Evolutionary conservation across 2,113 vertebrate species (phyloP).

Genomic region (Leptobrachium ailaonicum): DNA sequence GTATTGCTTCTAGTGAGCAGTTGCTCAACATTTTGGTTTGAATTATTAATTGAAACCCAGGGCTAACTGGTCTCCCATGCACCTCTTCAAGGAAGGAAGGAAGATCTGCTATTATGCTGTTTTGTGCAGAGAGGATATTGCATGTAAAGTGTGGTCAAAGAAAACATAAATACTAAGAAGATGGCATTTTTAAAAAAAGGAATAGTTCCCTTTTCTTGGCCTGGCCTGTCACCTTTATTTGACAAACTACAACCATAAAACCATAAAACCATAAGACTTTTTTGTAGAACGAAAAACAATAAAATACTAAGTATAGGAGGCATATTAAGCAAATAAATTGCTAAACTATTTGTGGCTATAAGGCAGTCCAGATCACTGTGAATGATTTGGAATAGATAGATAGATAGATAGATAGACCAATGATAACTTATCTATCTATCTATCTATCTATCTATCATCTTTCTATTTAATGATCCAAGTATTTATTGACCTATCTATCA

Average conservation of each 20-base stretch:
- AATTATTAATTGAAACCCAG: slow-evolving; percentile 7
- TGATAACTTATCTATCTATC: too few species aligned
- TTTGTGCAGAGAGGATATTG: neutral
- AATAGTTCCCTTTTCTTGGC: slow-evolving; percentile 36
- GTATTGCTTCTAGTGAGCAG: slow-evolving; percentile 3
- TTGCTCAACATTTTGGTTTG: fast-evolving
- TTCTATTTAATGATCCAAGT: too few species aligned
- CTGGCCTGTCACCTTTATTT: slow-evolving; percentile 32
- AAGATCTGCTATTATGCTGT: slow-evolving; percentile 5
- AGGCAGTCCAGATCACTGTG: too few species aligned
- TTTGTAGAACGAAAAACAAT: neutral
- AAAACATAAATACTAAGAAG: slow-evolving; percentile 1
- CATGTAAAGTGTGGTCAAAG: slow-evolving; percentile 7
- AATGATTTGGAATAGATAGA: too few species aligned
- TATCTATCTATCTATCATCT: too few species aligned
- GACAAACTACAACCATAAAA: slow-evolving; percentile 44
- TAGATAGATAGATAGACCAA: too few species aligned
- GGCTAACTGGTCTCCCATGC: slow-evolving; percentile 27
- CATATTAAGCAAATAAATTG: too few species aligned
- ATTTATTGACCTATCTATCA: too few species aligned
- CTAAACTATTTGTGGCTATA: too few species aligned
- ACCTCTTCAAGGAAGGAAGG: slow-evolving; percentile 40
- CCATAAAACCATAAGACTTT: slow-evolving; percentile 11
- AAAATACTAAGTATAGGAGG: too few species aligned
- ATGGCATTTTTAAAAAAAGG: slow-evolving; percentile 39